phyloP scores from a whole-genome alignment of 2,797 vertebrate species.

The Chanos chanos region DNA sequence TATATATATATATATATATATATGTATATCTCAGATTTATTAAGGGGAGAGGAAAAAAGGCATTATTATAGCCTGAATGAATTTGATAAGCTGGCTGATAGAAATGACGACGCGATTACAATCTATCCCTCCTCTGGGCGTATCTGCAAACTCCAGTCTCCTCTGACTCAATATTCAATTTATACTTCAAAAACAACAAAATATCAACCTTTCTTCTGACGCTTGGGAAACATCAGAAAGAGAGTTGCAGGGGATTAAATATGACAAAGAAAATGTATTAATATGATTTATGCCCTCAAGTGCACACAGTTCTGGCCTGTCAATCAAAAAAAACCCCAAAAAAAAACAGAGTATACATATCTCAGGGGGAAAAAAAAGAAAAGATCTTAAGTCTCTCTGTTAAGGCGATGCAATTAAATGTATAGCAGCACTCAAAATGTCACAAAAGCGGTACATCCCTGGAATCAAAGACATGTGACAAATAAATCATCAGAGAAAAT shows the following conservation, averaged over 20 bases:
- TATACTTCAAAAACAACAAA: conserved; percentile 26
- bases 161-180: conserved; percentile 30
- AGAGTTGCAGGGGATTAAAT: conserved; percentile 21
- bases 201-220: conserved; percentile 20
- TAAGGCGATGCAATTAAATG: too few species aligned
- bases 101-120: conserved; percentile 34
- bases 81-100: conserved; percentile 8
- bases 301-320: conserved; percentile 13
- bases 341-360: conserved; percentile 6
- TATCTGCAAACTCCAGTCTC: conserved; percentile 21
- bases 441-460: too few species aligned
- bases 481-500: too few species aligned
- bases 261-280: conserved; percentile 14
- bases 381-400: too few species aligned
- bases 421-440: too few species aligned
- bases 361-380: conserved; percentile 4
- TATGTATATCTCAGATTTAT: background rate
- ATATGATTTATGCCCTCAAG: conserved; percentile 35
- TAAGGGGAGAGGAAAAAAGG: background rate
- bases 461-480: too few species aligned
- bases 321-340: conserved; percentile 23
- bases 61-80: background rate
- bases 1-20: too few species aligned
- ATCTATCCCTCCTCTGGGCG: conserved; percentile 5
- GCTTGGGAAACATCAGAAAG: conserved; percentile 31